phyloP scores from a whole-genome alignment of 37 sponge, comb jelly and placozoan species.

The Spongia lamella region DNA sequence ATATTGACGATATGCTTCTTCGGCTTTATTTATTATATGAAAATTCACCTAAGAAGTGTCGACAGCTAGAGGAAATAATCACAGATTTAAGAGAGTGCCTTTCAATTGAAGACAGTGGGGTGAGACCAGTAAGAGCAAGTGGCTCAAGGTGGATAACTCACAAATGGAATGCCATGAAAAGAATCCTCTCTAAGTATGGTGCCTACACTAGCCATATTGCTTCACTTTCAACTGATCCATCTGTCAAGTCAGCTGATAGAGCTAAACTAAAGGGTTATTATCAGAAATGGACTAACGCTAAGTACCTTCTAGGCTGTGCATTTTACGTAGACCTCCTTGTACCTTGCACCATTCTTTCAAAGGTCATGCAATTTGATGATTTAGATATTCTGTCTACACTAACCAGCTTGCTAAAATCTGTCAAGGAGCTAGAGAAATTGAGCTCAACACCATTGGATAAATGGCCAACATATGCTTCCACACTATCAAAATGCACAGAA shows the following conservation, averaged over 20 bases:
- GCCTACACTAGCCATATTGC: slow-evolving; percentile 63
- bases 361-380: slow-evolving; percentile 48
- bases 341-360: slow-evolving; percentile 46
- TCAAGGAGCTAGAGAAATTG: slow-evolving; percentile 42
- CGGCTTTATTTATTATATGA: slow-evolving; percentile 57
- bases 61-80: slow-evolving; percentile 55
- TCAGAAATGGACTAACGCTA: slow-evolving; percentile 23
- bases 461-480: slow-evolving; percentile 35
- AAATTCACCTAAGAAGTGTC: slow-evolving; percentile 64
- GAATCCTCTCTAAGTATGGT: slow-evolving; percentile 41
- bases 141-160: slow-evolving; percentile 48
- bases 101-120: slow-evolving; percentile 38
- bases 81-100: slow-evolving; percentile 47
- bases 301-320: slow-evolving; percentile 22
- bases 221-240: slow-evolving; percentile 61
- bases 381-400: slow-evolving; percentile 36
- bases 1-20: slow-evolving; percentile 66
- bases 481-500: background rate
- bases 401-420: slow-evolving; percentile 25
- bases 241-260: too few species aligned
- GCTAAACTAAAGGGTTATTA: slow-evolving; percentile 24
- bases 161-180: slow-evolving; percentile 25
- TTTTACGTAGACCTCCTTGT: slow-evolving; percentile 26
- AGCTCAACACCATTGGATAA: slow-evolving; percentile 11
- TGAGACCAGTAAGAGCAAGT: slow-evolving; percentile 47